Conservation (phyloP, 2,113 vertebrate species). For the Pseudopipra pipra region DNA sequence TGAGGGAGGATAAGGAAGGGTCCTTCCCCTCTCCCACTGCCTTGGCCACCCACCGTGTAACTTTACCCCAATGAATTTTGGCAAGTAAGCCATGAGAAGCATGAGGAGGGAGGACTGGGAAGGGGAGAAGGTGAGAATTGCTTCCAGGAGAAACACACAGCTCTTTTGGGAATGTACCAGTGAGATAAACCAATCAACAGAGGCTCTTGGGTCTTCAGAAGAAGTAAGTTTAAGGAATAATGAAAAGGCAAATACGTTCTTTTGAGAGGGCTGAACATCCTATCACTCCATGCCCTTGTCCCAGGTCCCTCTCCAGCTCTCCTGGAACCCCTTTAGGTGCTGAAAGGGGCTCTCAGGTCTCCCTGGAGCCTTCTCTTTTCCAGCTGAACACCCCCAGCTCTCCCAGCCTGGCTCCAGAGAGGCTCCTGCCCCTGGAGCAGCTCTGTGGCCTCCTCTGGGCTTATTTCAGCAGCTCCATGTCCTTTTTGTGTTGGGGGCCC, state of each 20-base stretch:
- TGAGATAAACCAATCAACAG: rapidly evolving
- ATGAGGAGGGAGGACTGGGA: not conserved
- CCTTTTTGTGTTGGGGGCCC: not conserved
- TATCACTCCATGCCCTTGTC: not conserved
- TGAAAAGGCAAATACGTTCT: not conserved
- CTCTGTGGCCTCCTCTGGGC: not conserved
- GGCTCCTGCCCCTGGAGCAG: not conserved
- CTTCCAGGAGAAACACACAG: not conserved
- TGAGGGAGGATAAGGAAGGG: not conserved
- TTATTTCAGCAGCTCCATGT: not conserved
- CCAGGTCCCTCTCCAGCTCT: not conserved
- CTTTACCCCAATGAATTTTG: rapidly evolving
- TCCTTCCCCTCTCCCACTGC: not conserved
- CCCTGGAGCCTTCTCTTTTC: not conserved
- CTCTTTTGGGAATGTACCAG: rapidly evolving
- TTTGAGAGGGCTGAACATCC: not conserved
- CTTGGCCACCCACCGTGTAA: rapidly evolving
- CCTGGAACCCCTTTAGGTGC: not conserved
- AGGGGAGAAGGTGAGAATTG: not conserved
- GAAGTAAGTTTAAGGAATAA: not conserved
- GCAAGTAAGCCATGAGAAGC: not conserved
- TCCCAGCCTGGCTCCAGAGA: not conserved
- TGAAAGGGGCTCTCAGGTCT: not conserved
- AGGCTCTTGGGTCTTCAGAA: not conserved
- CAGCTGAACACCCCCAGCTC: not conserved